Percentiles rank a stretch among this genome's conserved stretches.
Evolutionary conservation across 1,140 invertebrate species (phyloP).

Genomic region (Heliconius nattereri): DNA sequence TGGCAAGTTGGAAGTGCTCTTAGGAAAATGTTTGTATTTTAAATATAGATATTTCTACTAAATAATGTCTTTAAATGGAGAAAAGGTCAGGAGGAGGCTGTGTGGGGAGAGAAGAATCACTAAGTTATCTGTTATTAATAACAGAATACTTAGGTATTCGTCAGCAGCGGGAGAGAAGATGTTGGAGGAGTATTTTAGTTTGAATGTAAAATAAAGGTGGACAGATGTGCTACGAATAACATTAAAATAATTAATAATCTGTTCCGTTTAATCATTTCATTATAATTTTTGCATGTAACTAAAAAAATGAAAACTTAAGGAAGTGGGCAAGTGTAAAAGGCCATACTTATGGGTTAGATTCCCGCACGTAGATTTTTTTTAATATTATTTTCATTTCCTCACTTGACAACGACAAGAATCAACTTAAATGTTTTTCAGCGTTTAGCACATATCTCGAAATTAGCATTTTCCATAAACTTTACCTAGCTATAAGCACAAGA

Average conservation of each 20-base stretch:
- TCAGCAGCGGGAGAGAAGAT: neutral
- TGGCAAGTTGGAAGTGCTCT: neutral
- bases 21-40: neutral
- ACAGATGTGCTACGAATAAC: neutral
- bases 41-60: slow-evolving; percentile 10
- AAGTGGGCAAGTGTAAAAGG: neutral
- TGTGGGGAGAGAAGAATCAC: neutral
- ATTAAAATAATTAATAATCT: slow-evolving; percentile 14
- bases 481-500: no score
- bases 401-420: no score
- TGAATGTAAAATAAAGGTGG: neutral
- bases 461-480: no score
- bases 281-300: slow-evolving; percentile 6
- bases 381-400: neutral
- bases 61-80: slow-evolving; percentile 8
- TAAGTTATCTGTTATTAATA: neutral
- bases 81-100: neutral
- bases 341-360: neutral
- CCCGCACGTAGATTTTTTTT: neutral
- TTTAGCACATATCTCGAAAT: no score
- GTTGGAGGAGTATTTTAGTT: neutral
- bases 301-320: neutral
- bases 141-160: neutral
- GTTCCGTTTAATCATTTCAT: slow-evolving; percentile 1
- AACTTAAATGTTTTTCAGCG: no score